Conservation (phyloP, 1,140 invertebrate genomes). For the Ips typographus region DNA sequence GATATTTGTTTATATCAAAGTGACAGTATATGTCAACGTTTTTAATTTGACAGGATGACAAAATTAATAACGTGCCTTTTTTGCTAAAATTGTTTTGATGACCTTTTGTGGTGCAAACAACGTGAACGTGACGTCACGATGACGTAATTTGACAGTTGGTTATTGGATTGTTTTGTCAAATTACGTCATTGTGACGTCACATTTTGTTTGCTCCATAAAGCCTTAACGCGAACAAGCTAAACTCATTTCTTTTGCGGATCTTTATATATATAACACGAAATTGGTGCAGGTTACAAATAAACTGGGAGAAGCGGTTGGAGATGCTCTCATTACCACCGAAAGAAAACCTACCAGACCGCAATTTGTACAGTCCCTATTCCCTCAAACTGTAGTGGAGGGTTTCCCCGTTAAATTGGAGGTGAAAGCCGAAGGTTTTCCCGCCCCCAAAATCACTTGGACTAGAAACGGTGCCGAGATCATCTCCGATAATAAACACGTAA, state of each 20-base stretch:
- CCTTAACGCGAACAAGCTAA: too few relatives aligned
- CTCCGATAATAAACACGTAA: slow-evolving; percentile 69
- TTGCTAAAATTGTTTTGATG: too few relatives aligned
- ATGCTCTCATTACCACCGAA: slow-evolving; percentile 66
- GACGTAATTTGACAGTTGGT: too few relatives aligned
- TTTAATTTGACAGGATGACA: too few relatives aligned
- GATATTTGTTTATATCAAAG: too few relatives aligned
- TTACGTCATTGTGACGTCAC: not conserved
- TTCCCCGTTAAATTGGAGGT: slow-evolving; percentile 79
- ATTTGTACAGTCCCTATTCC: slow-evolving; percentile 69
- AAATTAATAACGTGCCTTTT: too few relatives aligned
- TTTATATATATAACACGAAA: not conserved
- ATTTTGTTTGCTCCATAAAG: not conserved
- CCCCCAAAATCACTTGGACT: slow-evolving; percentile 73
- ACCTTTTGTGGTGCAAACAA: too few relatives aligned
- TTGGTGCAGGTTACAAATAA: slow-evolving; percentile 64
- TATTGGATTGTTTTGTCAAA: too few relatives aligned
- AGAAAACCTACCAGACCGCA: slow-evolving; percentile 71
- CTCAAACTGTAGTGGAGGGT: slow-evolving; percentile 76
- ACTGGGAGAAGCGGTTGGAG: slow-evolving; percentile 67
- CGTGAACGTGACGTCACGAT: too few relatives aligned
- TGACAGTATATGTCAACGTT: too few relatives aligned
- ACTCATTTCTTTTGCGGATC: not conserved
- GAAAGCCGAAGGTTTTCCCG: slow-evolving; percentile 72
- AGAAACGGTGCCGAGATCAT: slow-evolving; percentile 75